Evolutionary conservation across 2,113 vertebrate species (phyloP), one percentile per base, ranked within the genome.

Genomic region (Rhea pennata): DNA sequence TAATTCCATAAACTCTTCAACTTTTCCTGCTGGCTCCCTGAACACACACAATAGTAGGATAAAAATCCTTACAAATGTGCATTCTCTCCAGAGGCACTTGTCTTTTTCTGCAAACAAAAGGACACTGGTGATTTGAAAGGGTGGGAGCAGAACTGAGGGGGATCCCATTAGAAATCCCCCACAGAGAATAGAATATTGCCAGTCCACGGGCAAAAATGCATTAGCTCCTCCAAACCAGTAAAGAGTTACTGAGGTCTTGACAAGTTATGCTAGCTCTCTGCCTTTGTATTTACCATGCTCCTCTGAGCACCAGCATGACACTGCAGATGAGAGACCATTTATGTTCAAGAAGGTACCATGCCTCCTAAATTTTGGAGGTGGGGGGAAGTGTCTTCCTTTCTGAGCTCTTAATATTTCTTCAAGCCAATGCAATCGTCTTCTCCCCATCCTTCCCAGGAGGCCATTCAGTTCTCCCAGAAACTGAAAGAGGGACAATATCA

Each of bases 71-170:
- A 66, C 39, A 80, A 54, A 75, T 26, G 70, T 51, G 70, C 61
- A 23, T 87, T 72, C 59, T 74, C 50, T 84, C 73, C 72, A 31
- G 44, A 67, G 50, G 61, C 71, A 73, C 77, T 80, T 62, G 59
- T 66, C 86, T 84, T 80, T 92, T 72, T 48, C 70, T 36, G 40
- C 72, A 87, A 56, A 91, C 70, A 89, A 95, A 96, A 65, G 90
- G 84, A 69, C 29, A 13, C 40, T 4, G 10, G 84, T 74, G 78
- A 58, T 48, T 74, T 70, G 85, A 75, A 79, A 85, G 78, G 91
- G 73, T 44, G 59, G 56, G 73, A 77, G 70, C 61, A 74, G 91
- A 53, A 17, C 78, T 22, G 82, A 72, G n/a, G 56, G 61, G 82
- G 70, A 87, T 79, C 62, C 91, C 53, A 58, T 90, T 67, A 90